Evolutionary conservation across 2,797 vertebrate species (phyloP), one percentile per base, ranked within the genome.

Genomic region (Oryzias sinensis): DNA sequence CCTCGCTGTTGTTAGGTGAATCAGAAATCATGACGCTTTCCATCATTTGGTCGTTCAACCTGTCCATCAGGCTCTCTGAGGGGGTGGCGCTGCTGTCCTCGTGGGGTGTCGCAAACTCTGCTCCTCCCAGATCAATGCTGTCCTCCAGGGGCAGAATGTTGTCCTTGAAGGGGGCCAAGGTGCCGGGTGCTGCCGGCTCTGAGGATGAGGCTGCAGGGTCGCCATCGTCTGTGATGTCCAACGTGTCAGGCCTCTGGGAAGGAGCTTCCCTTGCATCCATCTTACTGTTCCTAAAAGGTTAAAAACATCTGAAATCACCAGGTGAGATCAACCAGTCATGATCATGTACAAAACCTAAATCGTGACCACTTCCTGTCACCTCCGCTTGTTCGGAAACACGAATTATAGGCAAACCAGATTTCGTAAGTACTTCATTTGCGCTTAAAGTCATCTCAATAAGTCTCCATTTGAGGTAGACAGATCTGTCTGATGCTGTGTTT

Each of bases 21-120:
- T 99, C 97, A 0, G 96, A 98, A 62, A 99, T 99, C 82, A 99
- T 91, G 58, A 99, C 97, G 0, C 97, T 99, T 67, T 99, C 97
- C 97, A 99, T 97, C 96, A 98, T 95, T 62, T 98, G 95, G 47
- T 99, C 97, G 0, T 93, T 95, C 11, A 98, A 93, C 63, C 93
- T 97, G 63, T 95, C 95, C n/a, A 91, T 80, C 14, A 93, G 90
- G 60, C 93, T 92, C 51, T 93, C 95, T 0, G 94, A 94, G 0
- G 91, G 69, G 1, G 86, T 88, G 42, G 85, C 74, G 0, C 72
- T 81, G 27, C 93, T 93, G 78, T 94, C 93, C 1, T 93, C 95
- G 60, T 86, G 94, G 18, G 94, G 94, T 2, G 93, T 93, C 40
- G 76, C 83, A 52, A 93, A 94, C 41, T 94, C 96, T 6, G 85